These are phyloP conservation scores for Latrodectus hesperus DNA, from an alignment of 2,888 invertebrate genomes.

Conservation along the genomic window DNA sequence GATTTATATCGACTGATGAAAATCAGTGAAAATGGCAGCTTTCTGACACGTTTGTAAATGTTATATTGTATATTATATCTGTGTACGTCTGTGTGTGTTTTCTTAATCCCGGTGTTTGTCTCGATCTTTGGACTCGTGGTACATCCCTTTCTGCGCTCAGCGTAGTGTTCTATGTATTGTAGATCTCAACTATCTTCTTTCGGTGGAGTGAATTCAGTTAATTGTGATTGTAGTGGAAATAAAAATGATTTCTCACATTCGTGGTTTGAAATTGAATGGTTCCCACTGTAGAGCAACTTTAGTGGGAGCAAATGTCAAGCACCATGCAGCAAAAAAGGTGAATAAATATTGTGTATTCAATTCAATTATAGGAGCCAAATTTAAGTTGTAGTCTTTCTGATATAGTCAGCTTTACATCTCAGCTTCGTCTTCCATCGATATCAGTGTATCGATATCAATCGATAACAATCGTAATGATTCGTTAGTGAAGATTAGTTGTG, in stretches of 20 bases:
- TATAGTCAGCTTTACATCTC: constrained; percentile 19
- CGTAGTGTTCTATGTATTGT: background rate
- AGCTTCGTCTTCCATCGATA: constrained; percentile 38
- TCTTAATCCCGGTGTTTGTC: constrained; percentile 32
- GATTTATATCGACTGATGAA: constrained; percentile 53
- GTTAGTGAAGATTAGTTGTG: background rate
- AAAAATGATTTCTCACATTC: background rate
- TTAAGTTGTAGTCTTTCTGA: constrained; percentile 3
- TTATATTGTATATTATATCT: constrained; percentile 17
- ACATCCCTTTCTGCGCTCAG: background rate
- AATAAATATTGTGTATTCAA: background rate
- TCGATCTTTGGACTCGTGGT: constrained; percentile 2
- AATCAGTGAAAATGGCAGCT: constrained; percentile 68
- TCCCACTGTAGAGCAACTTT: background rate
- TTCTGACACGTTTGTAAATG: constrained; percentile 48
- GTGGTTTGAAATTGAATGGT: background rate
- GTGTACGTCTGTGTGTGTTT: constrained; percentile 41
- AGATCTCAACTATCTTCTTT: background rate
- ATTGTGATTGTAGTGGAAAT: background rate
- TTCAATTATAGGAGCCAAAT: background rate
- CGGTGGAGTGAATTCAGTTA: background rate
- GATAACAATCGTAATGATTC: background rate
- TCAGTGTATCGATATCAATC: background rate
- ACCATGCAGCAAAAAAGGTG: background rate
- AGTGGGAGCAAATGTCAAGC: background rate